Base-by-base conservation (phyloP, 2,797 vertebrate species). In the Harpagifer antarcticus region DNA sequence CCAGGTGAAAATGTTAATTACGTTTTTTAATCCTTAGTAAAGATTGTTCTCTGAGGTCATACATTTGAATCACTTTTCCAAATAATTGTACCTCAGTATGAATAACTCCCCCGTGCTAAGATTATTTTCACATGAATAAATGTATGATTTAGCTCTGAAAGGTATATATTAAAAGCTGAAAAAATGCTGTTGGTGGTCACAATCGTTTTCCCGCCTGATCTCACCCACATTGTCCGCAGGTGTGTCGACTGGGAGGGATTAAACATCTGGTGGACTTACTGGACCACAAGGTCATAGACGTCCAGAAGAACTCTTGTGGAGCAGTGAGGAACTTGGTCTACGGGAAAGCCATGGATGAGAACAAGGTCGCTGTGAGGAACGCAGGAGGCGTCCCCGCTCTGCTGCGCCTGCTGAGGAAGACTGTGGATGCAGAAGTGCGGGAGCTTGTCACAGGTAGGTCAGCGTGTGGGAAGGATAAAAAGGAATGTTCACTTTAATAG, bases 291-390 rank as follows among this genome's bases (percentile, higher is more conserved):
- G 96, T 95, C 19, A 92, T 98, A 33, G 98, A 99, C 86, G 97
- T 99, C 71, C 98, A 99, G 94, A 97, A 94, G 87, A 98, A 99
- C 13, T 96, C 98, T 3, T 99, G 98, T 3, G 98, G 98, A 0
- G 97, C 98, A 0, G 90, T 99, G 88, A 95, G 98, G 85, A 99
- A 99, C 89, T 95, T 99, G 0, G 98, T 99, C 56, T 99, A 98
- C 1, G 98, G 98, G 8, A 99, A 98, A 89, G 96, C 96, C 23
- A 97, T 97, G 50, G 98, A 99, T 20, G 97, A 99, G 76, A 99
- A 99, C 93, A 99, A 99, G 92, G 92, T 96, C 9, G 96, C 97
- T 0, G 97, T 99, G 92, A 96, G 95, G 93, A 98, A 98, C 3
- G 96, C 97, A 2, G 97, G 97, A 6, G 98, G 98, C 0, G 94